These are phyloP conservation scores for Porites australiensis DNA, from an alignment of 64 coral and sea anemone species.

Conservation along the genomic window DNA sequence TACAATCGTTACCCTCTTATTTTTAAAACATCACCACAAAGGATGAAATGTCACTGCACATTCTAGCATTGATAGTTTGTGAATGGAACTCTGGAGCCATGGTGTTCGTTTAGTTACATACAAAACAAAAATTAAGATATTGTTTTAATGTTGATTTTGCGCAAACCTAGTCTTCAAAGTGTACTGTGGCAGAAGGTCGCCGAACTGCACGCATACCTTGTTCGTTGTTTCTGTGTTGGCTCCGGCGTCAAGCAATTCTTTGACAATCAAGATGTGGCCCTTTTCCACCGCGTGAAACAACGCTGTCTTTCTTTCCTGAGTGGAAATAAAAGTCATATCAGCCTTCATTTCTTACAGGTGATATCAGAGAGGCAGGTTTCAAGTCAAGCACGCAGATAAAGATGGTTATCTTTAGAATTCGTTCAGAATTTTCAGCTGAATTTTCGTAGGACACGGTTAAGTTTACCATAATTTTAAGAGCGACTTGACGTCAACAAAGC, in stretches of 20 bases:
- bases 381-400: background rate
- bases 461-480: background rate
- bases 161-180: background rate
- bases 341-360: too few species aligned
- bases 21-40: too few species aligned
- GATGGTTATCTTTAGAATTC: background rate
- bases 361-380: background rate
- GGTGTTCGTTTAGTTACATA: too few species aligned
- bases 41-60: too few species aligned
- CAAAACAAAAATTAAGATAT: too few species aligned
- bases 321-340: background rate
- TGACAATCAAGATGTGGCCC: conserved; percentile 84
- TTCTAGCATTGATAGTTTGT: too few species aligned
- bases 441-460: background rate
- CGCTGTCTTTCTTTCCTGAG: conserved; percentile 92
- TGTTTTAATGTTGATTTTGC: too few species aligned
- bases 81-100: too few species aligned
- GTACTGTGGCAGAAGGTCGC: background rate
- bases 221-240: conserved; percentile 89
- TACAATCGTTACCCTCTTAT: too few species aligned
- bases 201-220: conserved; percentile 71
- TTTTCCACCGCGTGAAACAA: conserved; percentile 94
- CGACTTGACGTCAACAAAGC: background rate
- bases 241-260: conserved; percentile 87
- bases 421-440: too few species aligned